Evolutionary conservation across 2,888 invertebrate genomes (phyloP).

Genomic region (Dione juno): DNA sequence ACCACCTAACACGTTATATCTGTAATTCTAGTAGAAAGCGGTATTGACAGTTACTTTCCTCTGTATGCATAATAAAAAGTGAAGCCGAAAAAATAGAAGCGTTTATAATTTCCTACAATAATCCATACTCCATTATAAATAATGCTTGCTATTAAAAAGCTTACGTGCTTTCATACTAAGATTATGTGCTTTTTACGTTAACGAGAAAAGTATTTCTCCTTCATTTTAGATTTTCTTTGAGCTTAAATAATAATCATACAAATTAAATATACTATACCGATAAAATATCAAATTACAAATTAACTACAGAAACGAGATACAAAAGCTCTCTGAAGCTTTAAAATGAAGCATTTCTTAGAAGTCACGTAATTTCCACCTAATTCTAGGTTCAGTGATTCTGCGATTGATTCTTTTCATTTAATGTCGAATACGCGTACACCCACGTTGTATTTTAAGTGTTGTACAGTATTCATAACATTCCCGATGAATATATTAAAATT

Average conservation of each 20-base stretch:
- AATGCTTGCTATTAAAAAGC: too few relatives aligned
- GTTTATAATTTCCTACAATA: too few relatives aligned
- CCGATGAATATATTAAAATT: not conserved
- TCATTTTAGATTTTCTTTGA: not conserved
- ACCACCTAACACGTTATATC: too few relatives aligned
- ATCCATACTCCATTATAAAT: too few relatives aligned
- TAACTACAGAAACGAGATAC: not conserved
- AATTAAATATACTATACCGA: too few relatives aligned
- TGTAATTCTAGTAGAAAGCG: too few relatives aligned
- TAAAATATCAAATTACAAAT: not conserved
- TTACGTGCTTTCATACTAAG: too few relatives aligned
- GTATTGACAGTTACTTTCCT: too few relatives aligned
- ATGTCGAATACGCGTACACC: not conserved
- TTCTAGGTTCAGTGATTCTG: not conserved
- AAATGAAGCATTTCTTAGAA: not conserved
- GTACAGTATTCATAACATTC: not conserved
- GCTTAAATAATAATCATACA: not conserved
- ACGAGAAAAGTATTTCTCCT: too few relatives aligned
- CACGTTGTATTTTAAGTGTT: not conserved
- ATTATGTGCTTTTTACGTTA: too few relatives aligned
- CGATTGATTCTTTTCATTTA: slow-evolving; percentile 11
- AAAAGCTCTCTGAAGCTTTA: not conserved
- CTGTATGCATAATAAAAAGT: too few relatives aligned
- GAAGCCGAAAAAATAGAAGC: too few relatives aligned
- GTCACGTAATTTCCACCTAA: not conserved